A percentile compares a stretch with the other conserved stretches of the same genome.
These are phyloP conservation scores for Deroptyus accipitrinus DNA, from an alignment of 2,113 vertebrate species.

Conservation along the genomic window DNA sequence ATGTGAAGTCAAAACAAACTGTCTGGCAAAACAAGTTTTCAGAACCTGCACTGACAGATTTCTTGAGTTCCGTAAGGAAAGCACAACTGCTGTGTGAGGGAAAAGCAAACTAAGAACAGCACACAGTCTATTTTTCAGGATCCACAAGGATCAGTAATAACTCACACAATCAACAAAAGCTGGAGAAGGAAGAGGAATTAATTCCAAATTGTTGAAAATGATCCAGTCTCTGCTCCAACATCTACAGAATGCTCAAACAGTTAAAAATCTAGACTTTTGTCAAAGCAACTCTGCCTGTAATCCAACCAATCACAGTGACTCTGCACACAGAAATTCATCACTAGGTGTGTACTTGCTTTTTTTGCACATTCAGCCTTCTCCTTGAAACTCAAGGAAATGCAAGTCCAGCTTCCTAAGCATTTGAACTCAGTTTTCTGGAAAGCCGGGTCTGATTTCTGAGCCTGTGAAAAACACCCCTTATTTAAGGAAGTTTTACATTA, in stretches of 20 bases:
- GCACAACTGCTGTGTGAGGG: background rate
- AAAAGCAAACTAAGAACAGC: background rate
- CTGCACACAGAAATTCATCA: background rate
- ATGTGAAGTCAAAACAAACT: background rate
- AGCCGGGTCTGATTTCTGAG: background rate
- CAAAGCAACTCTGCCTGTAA: background rate
- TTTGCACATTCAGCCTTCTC: background rate
- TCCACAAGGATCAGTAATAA: background rate
- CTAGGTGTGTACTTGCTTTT: background rate
- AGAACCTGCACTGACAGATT: background rate
- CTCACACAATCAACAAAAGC: background rate
- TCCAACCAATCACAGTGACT: background rate
- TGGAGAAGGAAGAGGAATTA: background rate
- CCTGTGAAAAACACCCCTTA: background rate
- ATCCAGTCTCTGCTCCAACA: background rate
- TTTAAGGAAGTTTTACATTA: background rate
- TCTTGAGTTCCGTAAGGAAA: background rate
- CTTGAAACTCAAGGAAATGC: background rate
- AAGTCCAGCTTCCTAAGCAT: background rate
- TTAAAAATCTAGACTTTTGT: background rate
- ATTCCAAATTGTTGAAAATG: background rate
- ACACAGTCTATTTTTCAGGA: fast-evolving
- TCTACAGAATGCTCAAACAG: background rate
- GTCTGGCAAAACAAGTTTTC: background rate
- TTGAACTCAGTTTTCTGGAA: background rate